phyloP scores from a whole-genome alignment of 2,888 invertebrate genomes.

The Mellilla xanthometata region DNA sequence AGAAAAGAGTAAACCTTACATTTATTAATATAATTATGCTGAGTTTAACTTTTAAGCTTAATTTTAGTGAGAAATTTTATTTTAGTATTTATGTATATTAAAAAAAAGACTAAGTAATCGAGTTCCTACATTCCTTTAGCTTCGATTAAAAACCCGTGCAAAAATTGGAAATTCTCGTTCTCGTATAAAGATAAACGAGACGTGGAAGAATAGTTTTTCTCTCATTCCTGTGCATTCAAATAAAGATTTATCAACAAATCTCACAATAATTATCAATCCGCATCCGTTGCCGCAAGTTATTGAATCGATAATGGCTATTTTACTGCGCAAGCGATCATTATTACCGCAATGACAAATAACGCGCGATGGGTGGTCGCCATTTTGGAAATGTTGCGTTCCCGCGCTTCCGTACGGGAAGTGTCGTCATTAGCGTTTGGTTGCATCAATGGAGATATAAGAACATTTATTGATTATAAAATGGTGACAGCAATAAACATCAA shows the following conservation, averaged over 20 bases:
- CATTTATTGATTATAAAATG: too few relatives aligned
- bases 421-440: conserved; percentile 43
- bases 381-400: conserved; percentile 45
- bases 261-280: background rate
- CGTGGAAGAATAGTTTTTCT: background rate
- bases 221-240: background rate
- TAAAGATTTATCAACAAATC: background rate
- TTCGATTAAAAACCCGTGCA: too few relatives aligned
- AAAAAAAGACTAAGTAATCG: too few relatives aligned
- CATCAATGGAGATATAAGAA: conserved; percentile 22
- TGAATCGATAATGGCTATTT: conserved; percentile 26
- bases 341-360: conserved; percentile 53
- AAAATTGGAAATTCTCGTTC: too few relatives aligned
- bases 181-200: too few relatives aligned
- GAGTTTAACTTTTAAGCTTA: too few relatives aligned
- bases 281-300: conserved; percentile 23
- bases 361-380: conserved; percentile 71
- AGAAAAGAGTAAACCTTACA: too few relatives aligned
- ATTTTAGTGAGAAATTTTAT: too few relatives aligned
- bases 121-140: too few relatives aligned
- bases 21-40: too few relatives aligned
- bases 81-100: too few relatives aligned
- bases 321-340: conserved; percentile 44
- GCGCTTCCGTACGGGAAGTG: conserved; percentile 50
- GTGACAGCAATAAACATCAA: too few relatives aligned